A percentile compares a stretch with the other conserved stretches of the same genome.
phyloP scores from a whole-genome alignment of 1,140 invertebrate genomes.

The Brachionus angularis region DNA sequence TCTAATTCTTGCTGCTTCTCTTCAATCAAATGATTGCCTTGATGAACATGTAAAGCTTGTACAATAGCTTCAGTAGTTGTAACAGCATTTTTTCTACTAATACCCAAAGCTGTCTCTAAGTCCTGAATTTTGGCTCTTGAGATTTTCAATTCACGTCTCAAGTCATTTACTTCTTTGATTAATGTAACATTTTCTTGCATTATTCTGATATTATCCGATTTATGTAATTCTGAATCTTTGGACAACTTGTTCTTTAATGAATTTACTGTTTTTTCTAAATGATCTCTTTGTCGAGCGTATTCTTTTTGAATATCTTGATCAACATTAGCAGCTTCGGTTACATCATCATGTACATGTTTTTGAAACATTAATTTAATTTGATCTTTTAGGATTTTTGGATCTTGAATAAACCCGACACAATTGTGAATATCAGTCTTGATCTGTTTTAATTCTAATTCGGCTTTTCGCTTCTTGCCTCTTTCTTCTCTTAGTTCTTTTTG shows the following conservation, averaged over 20 bases:
- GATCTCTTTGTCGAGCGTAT: constrained; percentile 71
- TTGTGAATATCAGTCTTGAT: constrained; percentile 75
- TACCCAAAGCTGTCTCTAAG: constrained; percentile 68
- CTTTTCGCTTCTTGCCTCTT: constrained; percentile 61
- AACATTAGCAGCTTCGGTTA: constrained; percentile 57
- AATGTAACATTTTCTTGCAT: constrained; percentile 70
- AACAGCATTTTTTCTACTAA: constrained; percentile 52
- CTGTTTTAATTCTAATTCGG: constrained; percentile 67
- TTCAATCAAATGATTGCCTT: constrained; percentile 40
- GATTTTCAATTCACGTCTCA: constrained; percentile 67
- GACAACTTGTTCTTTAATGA: constrained; percentile 56
- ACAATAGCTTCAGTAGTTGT: constrained; percentile 42
- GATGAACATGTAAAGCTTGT: constrained; percentile 33
- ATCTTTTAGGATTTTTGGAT: constrained; percentile 71
- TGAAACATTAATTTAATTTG: constrained; percentile 71
- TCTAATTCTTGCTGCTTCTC: constrained; percentile 36
- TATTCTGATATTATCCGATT: constrained; percentile 59
- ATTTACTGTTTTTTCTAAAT: constrained; percentile 53
- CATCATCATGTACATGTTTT: constrained; percentile 65
- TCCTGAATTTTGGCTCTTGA: constrained; percentile 65
- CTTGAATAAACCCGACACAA: constrained; percentile 70
- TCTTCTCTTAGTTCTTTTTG: constrained; percentile 69
- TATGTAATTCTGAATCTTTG: constrained; percentile 58
- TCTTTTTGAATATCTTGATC: constrained; percentile 70
- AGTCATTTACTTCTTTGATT: constrained; percentile 69